A percentile compares a stretch with the other conserved stretches of the same genome.
Evolutionary conservation across 2,113 vertebrate genomes (phyloP).

Genomic region (Emydocephalus ijimae): DNA sequence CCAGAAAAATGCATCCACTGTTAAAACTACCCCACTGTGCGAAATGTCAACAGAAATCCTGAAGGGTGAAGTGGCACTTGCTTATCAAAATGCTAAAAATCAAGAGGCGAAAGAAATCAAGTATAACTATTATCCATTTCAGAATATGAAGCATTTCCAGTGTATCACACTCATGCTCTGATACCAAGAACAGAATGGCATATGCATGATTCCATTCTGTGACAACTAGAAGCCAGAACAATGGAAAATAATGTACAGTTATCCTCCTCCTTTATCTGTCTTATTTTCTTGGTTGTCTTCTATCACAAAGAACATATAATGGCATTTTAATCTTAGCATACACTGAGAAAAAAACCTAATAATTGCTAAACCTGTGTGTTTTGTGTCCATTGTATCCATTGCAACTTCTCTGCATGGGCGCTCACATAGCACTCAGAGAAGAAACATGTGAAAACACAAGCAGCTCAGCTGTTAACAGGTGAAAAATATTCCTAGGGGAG

Average conservation of each 20-base stretch:
- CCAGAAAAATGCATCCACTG: conserved; percentile 53
- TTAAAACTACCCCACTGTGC: conserved; percentile 43
- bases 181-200: conserved; percentile 70
- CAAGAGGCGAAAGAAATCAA: conserved; percentile 64
- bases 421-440: conserved; percentile 53
- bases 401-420: conserved; percentile 53
- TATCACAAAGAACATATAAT: conserved; percentile 61
- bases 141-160: conserved; percentile 66
- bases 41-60: conserved; percentile 63
- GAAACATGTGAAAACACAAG: conserved; percentile 27
- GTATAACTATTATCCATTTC: conserved; percentile 67
- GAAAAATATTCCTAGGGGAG: conserved; percentile 10
- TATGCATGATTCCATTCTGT: conserved; percentile 65
- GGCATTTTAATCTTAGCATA: conserved; percentile 60
- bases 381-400: conserved; percentile 50
- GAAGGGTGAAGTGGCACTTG: conserved; percentile 61
- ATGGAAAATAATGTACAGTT: conserved; percentile 77
- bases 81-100: conserved; percentile 68
- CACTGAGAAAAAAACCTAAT: conserved; percentile 60
- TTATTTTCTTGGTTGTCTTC: conserved; percentile 65
- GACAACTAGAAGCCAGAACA: conserved; percentile 68
- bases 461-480: conserved; percentile 26
- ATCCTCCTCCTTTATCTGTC: conserved; percentile 57
- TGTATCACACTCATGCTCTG: conserved; percentile 71
- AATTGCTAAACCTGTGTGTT: conserved; percentile 58